Percentiles rank a stretch among this genome's conserved stretches.
Conservation (phyloP, 2,113 vertebrate species). For the Ptyas mucosa region DNA sequence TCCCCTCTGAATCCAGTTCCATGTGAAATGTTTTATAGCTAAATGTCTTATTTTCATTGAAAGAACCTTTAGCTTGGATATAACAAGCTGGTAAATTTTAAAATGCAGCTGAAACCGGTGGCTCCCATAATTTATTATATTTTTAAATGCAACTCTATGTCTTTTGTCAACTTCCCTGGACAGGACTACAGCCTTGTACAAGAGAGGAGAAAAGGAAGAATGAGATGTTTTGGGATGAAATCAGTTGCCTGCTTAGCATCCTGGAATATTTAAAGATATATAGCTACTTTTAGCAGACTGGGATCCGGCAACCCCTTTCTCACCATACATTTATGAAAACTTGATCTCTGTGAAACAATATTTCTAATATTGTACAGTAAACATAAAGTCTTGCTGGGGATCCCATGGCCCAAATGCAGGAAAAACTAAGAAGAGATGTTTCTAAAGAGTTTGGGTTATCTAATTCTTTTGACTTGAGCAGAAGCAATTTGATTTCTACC, state of each 20-base stretch:
- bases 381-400: neutral
- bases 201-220: neutral
- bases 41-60: neutral
- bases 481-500: neutral
- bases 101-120: neutral
- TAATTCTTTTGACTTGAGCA: neutral
- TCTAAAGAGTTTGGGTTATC: neutral
- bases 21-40: neutral
- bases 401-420: constrained; percentile 1
- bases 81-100: neutral
- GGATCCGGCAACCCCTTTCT: neutral
- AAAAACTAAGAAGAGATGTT: neutral
- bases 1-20: neutral
- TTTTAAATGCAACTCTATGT: neutral
- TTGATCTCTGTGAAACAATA: neutral
- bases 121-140: neutral
- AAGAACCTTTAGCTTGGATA: neutral
- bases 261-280: neutral
- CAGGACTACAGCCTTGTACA: neutral
- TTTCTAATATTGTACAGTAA: neutral
- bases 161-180: neutral
- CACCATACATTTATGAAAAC: neutral
- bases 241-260: neutral
- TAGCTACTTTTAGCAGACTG: neutral
- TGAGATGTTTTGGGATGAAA: neutral